phyloP scores from a whole-genome alignment of 2,797 vertebrate genomes.

The Anguilla megastoma region DNA sequence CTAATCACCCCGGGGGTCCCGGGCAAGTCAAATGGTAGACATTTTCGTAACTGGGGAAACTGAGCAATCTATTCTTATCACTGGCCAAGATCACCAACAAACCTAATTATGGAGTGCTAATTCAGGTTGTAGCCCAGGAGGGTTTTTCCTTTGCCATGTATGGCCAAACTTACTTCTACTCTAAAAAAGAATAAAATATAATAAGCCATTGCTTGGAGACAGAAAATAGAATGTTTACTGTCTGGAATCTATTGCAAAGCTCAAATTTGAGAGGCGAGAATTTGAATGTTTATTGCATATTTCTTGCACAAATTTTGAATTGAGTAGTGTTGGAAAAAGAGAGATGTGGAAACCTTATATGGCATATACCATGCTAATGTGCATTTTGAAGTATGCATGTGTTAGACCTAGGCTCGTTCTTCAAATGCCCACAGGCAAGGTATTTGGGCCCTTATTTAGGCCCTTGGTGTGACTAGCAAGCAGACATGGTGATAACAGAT shows the following conservation, averaged over 20 bases:
- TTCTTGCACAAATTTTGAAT: neutral
- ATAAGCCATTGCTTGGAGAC: neutral
- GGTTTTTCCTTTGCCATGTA: neutral
- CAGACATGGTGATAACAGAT: neutral
- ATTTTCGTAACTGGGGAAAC: slow-evolving; percentile 8
- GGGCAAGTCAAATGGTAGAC: slow-evolving; percentile 15
- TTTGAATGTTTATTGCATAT: neutral
- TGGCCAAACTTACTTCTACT: neutral
- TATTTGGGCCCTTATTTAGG: neutral
- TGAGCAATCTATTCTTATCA: slow-evolving; percentile 31
- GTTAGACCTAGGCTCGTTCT: neutral
- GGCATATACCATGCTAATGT: neutral
- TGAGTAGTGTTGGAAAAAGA: neutral
- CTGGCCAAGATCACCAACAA: slow-evolving; percentile 24
- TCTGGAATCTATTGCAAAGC: neutral
- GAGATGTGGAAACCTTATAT: neutral
- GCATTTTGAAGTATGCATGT: neutral
- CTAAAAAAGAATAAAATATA: neutral
- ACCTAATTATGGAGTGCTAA: slow-evolving; percentile 31
- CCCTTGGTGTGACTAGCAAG: neutral
- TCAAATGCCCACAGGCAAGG: neutral
- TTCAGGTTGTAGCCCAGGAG: slow-evolving; percentile 29
- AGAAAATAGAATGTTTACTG: neutral
- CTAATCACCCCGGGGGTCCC: slow-evolving; percentile 25
- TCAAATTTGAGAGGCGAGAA: neutral